Conservation (phyloP, 1,140 invertebrate species). For the Ostrea denselamellosa region DNA sequence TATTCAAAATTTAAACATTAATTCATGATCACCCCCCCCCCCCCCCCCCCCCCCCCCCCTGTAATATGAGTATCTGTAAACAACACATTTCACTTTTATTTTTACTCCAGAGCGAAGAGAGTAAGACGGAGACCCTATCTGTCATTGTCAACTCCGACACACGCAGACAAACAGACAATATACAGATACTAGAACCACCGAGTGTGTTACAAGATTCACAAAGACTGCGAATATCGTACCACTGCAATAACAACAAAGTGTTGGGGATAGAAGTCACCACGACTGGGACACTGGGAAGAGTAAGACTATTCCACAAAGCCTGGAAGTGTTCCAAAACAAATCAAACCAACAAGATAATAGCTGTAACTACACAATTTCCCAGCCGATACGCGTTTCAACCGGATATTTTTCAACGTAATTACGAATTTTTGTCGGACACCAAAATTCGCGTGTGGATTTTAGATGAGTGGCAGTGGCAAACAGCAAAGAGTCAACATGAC, state of each 20-base stretch:
- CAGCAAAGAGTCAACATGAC: background rate
- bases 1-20: no score
- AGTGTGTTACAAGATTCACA: background rate
- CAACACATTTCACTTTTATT: background rate
- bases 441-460: constrained; percentile 15
- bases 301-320: background rate
- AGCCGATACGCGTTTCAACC: background rate
- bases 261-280: background rate
- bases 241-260: background rate
- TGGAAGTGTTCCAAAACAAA: background rate
- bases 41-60: no score
- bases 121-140: background rate
- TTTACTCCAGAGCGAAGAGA: background rate
- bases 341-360: background rate
- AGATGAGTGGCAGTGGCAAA: constrained; percentile 1
- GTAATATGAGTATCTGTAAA: no score
- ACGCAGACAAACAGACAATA: constrained; percentile 11
- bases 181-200: constrained; percentile 25
- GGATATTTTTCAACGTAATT: background rate
- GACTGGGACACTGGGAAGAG: background rate
- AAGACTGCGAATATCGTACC: constrained; percentile 18
- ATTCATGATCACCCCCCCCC: no score
- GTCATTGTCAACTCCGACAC: background rate
- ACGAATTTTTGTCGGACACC: constrained; percentile 13
- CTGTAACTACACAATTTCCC: background rate